phyloP scores from a whole-genome alignment of 2,888 invertebrate genomes.

The Pristionchus fissidentatus region DNA sequence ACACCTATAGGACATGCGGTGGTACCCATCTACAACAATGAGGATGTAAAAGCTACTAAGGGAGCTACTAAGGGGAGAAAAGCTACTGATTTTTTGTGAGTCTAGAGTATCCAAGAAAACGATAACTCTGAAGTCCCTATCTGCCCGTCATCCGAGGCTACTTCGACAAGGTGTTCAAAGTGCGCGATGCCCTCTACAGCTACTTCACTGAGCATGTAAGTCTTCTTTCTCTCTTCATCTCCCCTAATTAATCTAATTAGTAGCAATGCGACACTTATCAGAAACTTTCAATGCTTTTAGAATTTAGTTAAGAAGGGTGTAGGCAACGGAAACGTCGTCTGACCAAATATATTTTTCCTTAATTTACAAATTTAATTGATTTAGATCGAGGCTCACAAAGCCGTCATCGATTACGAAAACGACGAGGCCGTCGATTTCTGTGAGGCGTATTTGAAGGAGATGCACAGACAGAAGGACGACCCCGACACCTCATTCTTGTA shows the following conservation, averaged over 20 bases:
- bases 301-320: background rate
- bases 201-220: slow-evolving; percentile 23
- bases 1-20: too few relatives aligned
- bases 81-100: too few relatives aligned
- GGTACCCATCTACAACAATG: too few relatives aligned
- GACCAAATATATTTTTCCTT: too few relatives aligned
- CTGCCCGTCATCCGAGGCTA: background rate
- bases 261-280: too few relatives aligned
- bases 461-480: slow-evolving; percentile 5
- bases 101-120: background rate
- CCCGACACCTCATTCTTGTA: background rate
- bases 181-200: slow-evolving; percentile 18
- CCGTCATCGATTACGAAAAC: background rate
- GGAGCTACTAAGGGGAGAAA: too few relatives aligned
- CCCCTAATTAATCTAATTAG: background rate
- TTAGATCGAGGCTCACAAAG: slow-evolving; percentile 32
- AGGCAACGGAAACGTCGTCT: background rate
- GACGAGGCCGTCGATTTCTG: slow-evolving; percentile 14
- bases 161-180: slow-evolving; percentile 18
- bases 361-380: background rate
- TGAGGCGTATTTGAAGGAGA: slow-evolving; percentile 46
- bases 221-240: background rate
- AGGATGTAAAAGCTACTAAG: too few relatives aligned
- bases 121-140: background rate
- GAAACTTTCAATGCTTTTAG: too few relatives aligned